phyloP scores from a whole-genome alignment of 2,113 vertebrate genomes.

The Osmerus mordax region DNA sequence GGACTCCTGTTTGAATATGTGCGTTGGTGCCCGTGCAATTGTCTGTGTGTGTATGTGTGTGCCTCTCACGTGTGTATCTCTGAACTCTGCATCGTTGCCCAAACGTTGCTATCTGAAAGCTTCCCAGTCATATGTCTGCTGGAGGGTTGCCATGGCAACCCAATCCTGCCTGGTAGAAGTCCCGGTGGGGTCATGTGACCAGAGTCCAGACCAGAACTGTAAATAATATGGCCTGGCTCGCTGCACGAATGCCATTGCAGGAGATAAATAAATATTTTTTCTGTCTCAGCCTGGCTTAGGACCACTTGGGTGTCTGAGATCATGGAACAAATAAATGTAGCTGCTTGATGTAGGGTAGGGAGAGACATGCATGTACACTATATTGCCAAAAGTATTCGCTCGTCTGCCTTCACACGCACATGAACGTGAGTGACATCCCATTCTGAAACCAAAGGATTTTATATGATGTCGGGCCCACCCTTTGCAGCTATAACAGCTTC shows the following conservation, averaged over 20 bases:
- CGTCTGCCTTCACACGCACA: too few species aligned
- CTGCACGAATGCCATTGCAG: constrained; percentile 63
- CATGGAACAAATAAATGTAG: constrained; percentile 38
- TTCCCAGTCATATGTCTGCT: constrained; percentile 79
- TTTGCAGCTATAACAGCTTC: too few species aligned
- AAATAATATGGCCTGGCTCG: constrained; percentile 77
- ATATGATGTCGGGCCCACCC: too few species aligned
- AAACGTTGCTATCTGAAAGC: constrained; percentile 53
- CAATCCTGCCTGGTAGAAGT: constrained; percentile 63
- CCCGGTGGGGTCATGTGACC: constrained; percentile 42
- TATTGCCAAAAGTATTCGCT: too few species aligned
- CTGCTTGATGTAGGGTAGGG: constrained; percentile 40
- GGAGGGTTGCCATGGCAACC: constrained; percentile 69
- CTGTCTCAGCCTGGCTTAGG: constrained; percentile 63
- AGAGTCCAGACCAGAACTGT: constrained; percentile 82
- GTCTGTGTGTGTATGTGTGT: background rate
- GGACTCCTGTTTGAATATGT: background rate
- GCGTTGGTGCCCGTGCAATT: background rate
- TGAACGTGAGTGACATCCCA: too few species aligned
- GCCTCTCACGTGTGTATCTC: background rate
- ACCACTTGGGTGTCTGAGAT: constrained; percentile 36
- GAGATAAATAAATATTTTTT: constrained; percentile 75
- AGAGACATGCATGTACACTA: background rate
- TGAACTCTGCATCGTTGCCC: constrained; percentile 44
- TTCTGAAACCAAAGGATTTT: too few species aligned